These are phyloP conservation scores for Otis tarda DNA, from an alignment of 2,113 vertebrate species.

Conservation along the genomic window DNA sequence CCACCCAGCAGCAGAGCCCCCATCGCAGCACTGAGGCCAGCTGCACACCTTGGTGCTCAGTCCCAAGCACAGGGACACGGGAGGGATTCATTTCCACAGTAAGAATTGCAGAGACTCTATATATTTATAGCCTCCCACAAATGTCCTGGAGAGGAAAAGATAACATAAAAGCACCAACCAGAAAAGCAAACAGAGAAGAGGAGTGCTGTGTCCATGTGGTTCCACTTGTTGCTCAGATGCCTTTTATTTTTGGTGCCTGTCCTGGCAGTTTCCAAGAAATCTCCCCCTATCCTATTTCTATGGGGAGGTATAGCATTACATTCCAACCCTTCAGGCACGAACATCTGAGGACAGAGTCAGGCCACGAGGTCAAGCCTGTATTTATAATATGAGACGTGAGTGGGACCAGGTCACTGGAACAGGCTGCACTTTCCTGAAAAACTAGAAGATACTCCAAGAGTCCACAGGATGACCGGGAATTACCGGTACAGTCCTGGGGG, in stretches of 20 bases:
- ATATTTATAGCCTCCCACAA: not conserved
- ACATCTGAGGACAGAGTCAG: not conserved
- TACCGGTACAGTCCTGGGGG: not conserved
- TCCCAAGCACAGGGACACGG: not conserved
- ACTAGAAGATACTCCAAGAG: not conserved
- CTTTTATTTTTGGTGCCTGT: constrained; percentile 55
- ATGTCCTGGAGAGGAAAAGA: not conserved
- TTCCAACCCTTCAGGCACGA: not conserved
- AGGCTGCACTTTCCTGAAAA: not conserved
- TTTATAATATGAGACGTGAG: not conserved
- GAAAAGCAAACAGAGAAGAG: not conserved
- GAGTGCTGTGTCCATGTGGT: not conserved
- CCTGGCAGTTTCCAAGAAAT: constrained; percentile 34
- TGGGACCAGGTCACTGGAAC: not conserved
- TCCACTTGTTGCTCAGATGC: not conserved
- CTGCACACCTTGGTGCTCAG: not conserved
- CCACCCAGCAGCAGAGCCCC: not conserved
- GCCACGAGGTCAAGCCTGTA: not conserved
- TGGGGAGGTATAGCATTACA: not conserved
- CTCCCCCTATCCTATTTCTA: constrained; percentile 38
- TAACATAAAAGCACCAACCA: not conserved
- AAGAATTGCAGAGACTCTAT: not conserved
- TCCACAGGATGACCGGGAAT: rapidly evolving
- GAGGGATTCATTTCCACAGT: not conserved
- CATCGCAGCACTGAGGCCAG: rapidly evolving